Conservation (phyloP, 2,888 invertebrate genomes). For the Metallyticus violacea region DNA sequence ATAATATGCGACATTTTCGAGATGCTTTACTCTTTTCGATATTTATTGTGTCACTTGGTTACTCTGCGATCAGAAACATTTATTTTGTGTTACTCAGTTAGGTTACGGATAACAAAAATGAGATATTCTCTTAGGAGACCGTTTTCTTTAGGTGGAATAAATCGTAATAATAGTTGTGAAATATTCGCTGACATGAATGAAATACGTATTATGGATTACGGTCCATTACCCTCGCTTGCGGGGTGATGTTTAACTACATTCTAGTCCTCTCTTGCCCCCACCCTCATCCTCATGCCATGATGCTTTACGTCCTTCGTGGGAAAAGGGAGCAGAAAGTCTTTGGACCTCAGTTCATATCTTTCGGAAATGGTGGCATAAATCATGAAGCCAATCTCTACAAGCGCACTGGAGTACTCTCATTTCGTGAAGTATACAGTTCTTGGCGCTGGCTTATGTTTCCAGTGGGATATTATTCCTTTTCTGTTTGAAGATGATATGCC, state of each 20-base stretch:
- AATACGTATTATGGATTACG: conserved; percentile 5
- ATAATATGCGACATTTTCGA: neutral
- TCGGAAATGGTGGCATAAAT: conserved; percentile 4
- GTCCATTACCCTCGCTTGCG: neutral
- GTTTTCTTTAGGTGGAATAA: neutral
- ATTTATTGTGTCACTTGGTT: too few species aligned
- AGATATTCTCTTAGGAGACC: neutral
- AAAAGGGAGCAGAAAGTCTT: neutral
- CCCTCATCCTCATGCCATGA: too few species aligned
- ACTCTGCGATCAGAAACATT: neutral
- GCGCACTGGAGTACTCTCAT: neutral
- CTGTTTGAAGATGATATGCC: neutral
- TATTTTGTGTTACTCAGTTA: neutral
- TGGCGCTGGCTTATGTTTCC: neutral
- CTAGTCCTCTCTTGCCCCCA: neutral
- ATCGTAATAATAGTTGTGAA: conserved; percentile 1
- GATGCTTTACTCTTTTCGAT: neutral
- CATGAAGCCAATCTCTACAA: neutral
- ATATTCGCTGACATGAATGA: neutral
- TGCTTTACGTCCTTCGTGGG: neutral
- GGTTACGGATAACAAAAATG: neutral
- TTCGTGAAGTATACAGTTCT: neutral
- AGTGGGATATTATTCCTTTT: neutral
- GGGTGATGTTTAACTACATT: neutral
- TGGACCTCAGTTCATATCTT: neutral